Evolutionary conservation across 1,140 invertebrate genomes (phyloP), one percentile per base, ranked within the genome.

Genomic region (Ganaspis sp.): DNA sequence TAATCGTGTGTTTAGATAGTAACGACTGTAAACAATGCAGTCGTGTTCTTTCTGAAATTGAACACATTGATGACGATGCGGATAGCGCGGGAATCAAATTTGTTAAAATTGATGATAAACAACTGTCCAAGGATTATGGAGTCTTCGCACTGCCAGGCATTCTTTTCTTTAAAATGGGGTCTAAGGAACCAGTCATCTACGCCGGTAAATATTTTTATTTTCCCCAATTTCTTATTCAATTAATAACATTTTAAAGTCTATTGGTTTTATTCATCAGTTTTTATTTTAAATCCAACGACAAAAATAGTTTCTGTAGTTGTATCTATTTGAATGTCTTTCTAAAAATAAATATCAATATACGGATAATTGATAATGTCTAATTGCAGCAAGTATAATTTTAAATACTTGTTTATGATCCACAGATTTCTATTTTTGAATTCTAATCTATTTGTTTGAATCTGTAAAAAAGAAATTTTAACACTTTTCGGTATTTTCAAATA

Each of bases 11-110:
- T 94, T 94, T 90, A 98, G 96, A 97, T 92, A 97, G 96, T 92
- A 96, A 96, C 92, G 96, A 97, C 90, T 98, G 97, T 92, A 98
- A 98, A 91, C 97, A 98, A 88, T 98, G 97, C 89, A 95, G 95
- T 72, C 94, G 95, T 88, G 97, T 98, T 6, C 91, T 98, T 77
- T 92, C 94, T 8, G 96, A 98, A 88, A 95, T 98, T 72, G 97
- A 98, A 87, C 96, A 98, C 85, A 98, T 98, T 79, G 97, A 98
- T 84, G 97, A 98, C 84, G 96, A 98, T 81, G 96, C 96, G 0
- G 97, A 98, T 87, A 93, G 94, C n/a, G 96, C 96, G 45, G 97
- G 97, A 45, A 98, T 98, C 71, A 96, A 98, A 85, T 98, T 98
- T 84, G 96, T 98, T 0, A 97, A 98, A 90, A 95, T 98, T 79